Evolutionary conservation across 2,888 invertebrate species (phyloP).

Genomic region (Chrysodeixis includens): DNA sequence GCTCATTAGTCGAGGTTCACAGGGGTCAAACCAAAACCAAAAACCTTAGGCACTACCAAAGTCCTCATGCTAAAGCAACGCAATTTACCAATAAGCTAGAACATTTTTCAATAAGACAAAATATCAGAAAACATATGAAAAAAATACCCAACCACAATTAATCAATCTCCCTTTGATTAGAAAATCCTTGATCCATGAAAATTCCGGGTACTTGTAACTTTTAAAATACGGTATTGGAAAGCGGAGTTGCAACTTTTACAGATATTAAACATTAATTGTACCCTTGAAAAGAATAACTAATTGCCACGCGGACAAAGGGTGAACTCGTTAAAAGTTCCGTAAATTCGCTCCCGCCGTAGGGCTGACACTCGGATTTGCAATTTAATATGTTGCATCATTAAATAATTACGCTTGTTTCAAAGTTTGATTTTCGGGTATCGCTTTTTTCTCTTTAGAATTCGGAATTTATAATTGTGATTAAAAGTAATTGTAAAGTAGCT

Average conservation of each 20-base stretch:
- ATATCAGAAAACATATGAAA: too few relatives aligned
- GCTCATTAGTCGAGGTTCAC: too few relatives aligned
- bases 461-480: background rate
- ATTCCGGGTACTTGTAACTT: constrained; percentile 13
- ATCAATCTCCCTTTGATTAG: background rate
- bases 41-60: too few relatives aligned
- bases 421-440: background rate
- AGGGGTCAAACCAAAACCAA: too few relatives aligned
- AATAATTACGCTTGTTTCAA: constrained; percentile 5
- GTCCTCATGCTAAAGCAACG: too few relatives aligned
- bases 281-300: constrained; percentile 72
- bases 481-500: too few relatives aligned
- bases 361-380: constrained; percentile 18
- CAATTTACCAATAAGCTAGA: too few relatives aligned
- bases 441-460: background rate
- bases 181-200: constrained; percentile 6
- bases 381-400: constrained; percentile 11
- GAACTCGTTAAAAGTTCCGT: constrained; percentile 68
- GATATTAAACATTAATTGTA: constrained; percentile 64
- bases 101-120: too few relatives aligned
- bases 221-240: constrained; percentile 27
- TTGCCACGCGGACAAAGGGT: constrained; percentile 63
- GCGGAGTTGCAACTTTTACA: constrained; percentile 32
- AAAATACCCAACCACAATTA: background rate
- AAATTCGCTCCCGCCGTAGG: constrained; percentile 51